A percentile compares a stretch with the other conserved stretches of the same genome.
Evolutionary conservation across 2,888 invertebrate species (phyloP).

Genomic region (Drosophila longiperda): DNA sequence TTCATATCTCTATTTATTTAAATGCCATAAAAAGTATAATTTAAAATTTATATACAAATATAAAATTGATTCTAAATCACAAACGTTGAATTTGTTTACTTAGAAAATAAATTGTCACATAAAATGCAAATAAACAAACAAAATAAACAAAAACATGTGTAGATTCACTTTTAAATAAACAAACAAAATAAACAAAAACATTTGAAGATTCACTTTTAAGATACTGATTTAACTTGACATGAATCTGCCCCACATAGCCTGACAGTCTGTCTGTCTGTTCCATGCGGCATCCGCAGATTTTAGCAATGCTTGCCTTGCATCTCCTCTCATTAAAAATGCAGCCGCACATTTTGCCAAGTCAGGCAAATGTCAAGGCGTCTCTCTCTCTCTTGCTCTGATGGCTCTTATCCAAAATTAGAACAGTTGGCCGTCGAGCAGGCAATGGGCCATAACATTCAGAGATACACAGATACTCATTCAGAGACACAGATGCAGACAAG

Average conservation of each 20-base stretch:
- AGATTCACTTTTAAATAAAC: neutral
- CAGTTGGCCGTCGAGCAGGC: conserved; percentile 9
- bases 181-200: neutral
- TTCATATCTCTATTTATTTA: neutral
- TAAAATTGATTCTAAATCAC: neutral
- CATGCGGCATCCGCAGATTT: conserved; percentile 19
- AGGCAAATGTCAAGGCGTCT: conserved; percentile 56
- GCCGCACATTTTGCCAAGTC: conserved; percentile 38
- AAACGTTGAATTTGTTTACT: neutral
- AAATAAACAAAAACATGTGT: neutral
- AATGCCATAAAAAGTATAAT: neutral
- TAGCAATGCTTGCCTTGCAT: conserved; percentile 32
- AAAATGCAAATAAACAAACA: neutral
- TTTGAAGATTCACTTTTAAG: conserved; percentile 4
- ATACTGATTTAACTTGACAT: conserved; percentile 15
- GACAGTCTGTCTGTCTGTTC: neutral
- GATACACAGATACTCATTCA: conserved; percentile 14
- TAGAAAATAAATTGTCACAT: neutral
- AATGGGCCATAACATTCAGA: conserved; percentile 23
- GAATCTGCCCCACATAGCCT: conserved; percentile 24
- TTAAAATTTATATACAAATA: neutral
- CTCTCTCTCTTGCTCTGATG: neutral
- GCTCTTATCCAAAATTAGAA: conserved; percentile 49
- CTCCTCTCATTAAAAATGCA: conserved; percentile 36
- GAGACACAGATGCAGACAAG: conserved; percentile 11